phyloP scores from a whole-genome alignment of 2,797 vertebrate species.

The Rhadinocentrus ornatus region DNA sequence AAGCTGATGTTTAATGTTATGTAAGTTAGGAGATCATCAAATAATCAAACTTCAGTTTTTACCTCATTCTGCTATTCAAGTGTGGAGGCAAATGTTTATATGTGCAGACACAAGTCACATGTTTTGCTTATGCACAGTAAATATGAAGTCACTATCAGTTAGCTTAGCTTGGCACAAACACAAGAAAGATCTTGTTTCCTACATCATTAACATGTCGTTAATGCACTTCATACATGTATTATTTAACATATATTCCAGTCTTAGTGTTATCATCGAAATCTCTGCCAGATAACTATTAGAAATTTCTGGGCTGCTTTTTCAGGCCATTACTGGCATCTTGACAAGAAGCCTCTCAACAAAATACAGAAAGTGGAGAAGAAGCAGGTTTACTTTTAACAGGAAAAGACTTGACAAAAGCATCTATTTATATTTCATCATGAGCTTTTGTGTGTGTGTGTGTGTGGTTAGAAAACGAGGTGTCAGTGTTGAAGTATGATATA shows the following conservation, averaged over 20 bases:
- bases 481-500: neutral
- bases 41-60: conserved; percentile 6
- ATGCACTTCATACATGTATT: neutral
- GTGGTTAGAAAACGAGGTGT: neutral
- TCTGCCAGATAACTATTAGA: neutral
- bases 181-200: neutral
- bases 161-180: neutral
- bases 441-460: conserved; percentile 1
- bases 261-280: neutral
- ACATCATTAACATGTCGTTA: neutral
- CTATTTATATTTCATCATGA: conserved; percentile 42
- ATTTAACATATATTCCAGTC: neutral
- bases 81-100: neutral
- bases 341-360: neutral
- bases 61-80: conserved; percentile 6
- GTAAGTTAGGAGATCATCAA: conserved; percentile 1
- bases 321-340: neutral
- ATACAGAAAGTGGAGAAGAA: neutral
- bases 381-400: conserved; percentile 1
- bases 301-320: neutral
- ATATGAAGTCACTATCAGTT: neutral
- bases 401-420: conserved; percentile 26
- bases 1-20: neutral
- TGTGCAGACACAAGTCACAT: no score
- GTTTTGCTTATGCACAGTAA: neutral